Conservation (phyloP, 2,113 vertebrate genomes). For the Perca fluviatilis region DNA sequence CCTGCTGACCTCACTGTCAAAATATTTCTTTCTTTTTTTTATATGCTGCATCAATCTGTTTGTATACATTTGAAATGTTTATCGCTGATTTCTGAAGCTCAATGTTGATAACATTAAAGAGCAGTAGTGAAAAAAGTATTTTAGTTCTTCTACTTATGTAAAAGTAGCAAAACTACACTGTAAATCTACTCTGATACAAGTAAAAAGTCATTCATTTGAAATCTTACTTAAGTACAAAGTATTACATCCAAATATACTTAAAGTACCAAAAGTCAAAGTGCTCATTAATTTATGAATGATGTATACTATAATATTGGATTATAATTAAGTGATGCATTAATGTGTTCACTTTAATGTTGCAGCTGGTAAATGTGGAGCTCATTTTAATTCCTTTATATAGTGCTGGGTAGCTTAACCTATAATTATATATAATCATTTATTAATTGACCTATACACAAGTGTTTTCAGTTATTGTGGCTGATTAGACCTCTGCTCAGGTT, state of each 20-base stretch:
- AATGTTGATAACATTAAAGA: background rate
- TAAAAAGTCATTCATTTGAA: background rate
- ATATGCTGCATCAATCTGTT: background rate
- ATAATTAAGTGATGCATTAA: background rate
- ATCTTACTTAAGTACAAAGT: background rate
- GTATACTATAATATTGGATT: background rate
- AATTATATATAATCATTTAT: background rate
- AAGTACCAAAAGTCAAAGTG: background rate
- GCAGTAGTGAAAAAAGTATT: background rate
- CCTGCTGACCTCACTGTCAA: background rate
- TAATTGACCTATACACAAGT: background rate
- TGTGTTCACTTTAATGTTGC: background rate
- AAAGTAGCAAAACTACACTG: background rate
- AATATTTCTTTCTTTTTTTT: background rate
- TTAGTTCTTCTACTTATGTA: background rate
- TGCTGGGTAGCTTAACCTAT: background rate
- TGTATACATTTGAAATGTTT: background rate
- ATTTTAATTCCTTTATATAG: background rate
- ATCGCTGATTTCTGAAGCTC: background rate
- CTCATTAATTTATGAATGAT: background rate
- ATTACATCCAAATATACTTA: background rate
- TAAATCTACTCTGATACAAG: background rate
- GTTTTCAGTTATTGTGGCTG: too few relatives aligned
- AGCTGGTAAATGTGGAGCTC: background rate
- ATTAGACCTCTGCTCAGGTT: too few relatives aligned